Conservation (phyloP, 2,797 vertebrate species). For the Characodon lateralis region DNA sequence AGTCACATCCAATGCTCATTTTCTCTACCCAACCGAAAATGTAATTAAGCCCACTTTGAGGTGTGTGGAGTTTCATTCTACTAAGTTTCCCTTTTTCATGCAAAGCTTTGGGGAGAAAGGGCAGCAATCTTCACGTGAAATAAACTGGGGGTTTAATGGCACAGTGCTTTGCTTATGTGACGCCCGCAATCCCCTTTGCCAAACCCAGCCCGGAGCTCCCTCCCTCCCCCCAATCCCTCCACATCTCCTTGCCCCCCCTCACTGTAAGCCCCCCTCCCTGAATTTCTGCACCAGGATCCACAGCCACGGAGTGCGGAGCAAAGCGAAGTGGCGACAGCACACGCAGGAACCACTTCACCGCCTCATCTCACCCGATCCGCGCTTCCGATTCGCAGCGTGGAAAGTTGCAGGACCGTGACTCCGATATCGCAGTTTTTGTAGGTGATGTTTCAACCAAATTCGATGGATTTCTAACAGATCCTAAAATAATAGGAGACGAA, state of each 20-base stretch:
- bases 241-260: no score
- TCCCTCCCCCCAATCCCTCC: not conserved
- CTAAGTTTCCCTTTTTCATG: slow-evolving; percentile 3
- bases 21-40: slow-evolving; percentile 6
- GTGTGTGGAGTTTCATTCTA: not conserved
- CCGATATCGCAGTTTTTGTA: not conserved
- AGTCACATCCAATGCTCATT: slow-evolving; percentile 6
- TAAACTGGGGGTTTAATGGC: slow-evolving; percentile 26
- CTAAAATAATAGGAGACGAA: slow-evolving; percentile 11
- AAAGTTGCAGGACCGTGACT: slow-evolving; percentile 58
- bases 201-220: slow-evolving; percentile 46
- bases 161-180: slow-evolving; percentile 63
- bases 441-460: not conserved
- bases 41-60: slow-evolving; percentile 3
- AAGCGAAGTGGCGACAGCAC: slow-evolving; percentile 39
- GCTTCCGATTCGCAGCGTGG: slow-evolving; percentile 8
- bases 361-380: not conserved
- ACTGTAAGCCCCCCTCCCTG: not conserved
- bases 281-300: slow-evolving; percentile 52
- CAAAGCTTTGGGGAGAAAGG: not conserved
- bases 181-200: slow-evolving; percentile 56
- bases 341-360: slow-evolving; percentile 18
- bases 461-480: not conserved
- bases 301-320: slow-evolving; percentile 52
- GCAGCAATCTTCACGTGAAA: slow-evolving; percentile 13